Evolutionary conservation across 2,888 invertebrate species (phyloP).

Genomic region (Chymomyza fuscimana): DNA sequence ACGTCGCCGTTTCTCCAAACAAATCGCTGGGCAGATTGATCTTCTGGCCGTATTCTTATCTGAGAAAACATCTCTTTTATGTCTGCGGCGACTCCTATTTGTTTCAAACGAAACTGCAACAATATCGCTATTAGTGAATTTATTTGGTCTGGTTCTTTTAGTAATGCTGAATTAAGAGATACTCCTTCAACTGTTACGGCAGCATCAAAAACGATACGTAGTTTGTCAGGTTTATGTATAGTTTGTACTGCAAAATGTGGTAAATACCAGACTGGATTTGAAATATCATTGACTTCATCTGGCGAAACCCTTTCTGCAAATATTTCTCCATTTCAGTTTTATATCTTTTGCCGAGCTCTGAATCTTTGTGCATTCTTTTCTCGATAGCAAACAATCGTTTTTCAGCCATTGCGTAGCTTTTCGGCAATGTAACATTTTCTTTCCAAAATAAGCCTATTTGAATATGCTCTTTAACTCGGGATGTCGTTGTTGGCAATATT

Average conservation of each 20-base stretch:
- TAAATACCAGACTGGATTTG: neutral
- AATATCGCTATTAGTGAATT: neutral
- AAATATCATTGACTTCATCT: neutral
- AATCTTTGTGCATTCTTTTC: no score
- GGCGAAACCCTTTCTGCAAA: no score
- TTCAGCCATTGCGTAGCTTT: no score
- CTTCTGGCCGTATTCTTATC: neutral
- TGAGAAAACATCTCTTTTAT: neutral
- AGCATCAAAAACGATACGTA: conserved; percentile 4
- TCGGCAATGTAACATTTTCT: no score
- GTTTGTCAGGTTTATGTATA: neutral
- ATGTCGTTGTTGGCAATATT: no score
- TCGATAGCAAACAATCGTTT: no score
- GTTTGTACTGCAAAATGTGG: neutral
- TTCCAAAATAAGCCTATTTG: no score
- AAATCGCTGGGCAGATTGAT: neutral
- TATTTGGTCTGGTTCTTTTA: neutral
- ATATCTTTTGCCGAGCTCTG: no score
- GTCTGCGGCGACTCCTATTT: neutral
- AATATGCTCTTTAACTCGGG: no score
- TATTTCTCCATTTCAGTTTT: no score
- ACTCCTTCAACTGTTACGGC: neutral
- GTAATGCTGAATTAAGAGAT: neutral
- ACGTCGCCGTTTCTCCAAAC: no score
- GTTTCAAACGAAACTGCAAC: neutral